Evolutionary conservation across 2,113 vertebrate genomes (phyloP).

Genomic region (Notechis scutatus): DNA sequence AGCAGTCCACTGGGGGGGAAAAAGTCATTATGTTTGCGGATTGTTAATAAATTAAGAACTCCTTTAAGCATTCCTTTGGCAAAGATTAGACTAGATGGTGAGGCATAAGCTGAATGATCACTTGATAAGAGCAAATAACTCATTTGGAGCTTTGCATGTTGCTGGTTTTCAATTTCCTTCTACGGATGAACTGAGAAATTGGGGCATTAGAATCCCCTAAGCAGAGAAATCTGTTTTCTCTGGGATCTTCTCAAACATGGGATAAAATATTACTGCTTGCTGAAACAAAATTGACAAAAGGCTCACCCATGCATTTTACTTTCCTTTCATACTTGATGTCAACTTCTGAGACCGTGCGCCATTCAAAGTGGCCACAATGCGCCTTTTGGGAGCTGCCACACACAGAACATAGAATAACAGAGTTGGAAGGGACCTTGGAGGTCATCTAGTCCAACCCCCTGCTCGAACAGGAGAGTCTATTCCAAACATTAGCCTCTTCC

Average conservation of each 20-base stretch:
- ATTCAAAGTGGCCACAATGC: too few relatives aligned
- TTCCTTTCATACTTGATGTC: not conserved
- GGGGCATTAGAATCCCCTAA: not conserved
- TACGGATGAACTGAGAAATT: not conserved
- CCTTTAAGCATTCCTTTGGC: not conserved
- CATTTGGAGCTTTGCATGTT: not conserved
- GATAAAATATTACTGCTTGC: not conserved
- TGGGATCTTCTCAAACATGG: not conserved
- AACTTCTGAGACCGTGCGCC: rapidly evolving
- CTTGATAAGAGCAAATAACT: not conserved
- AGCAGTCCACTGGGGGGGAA: rapidly evolving
- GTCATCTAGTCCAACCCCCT: too few relatives aligned
- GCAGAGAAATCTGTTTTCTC: not conserved
- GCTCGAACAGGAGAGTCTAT: too few relatives aligned
- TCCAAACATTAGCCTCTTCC: too few relatives aligned
- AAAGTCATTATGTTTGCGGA: not conserved
- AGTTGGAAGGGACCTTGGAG: too few relatives aligned
- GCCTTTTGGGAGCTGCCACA: too few relatives aligned
- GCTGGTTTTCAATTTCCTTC: not conserved
- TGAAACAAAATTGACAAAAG: not conserved
- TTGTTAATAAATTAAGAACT: not conserved
- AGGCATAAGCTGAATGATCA: not conserved
- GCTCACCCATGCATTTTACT: not conserved
- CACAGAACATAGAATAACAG: too few relatives aligned
- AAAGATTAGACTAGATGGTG: not conserved